Base-by-base conservation (phyloP, 2,888 invertebrate genomes). In the Seladonia tumulorum region DNA sequence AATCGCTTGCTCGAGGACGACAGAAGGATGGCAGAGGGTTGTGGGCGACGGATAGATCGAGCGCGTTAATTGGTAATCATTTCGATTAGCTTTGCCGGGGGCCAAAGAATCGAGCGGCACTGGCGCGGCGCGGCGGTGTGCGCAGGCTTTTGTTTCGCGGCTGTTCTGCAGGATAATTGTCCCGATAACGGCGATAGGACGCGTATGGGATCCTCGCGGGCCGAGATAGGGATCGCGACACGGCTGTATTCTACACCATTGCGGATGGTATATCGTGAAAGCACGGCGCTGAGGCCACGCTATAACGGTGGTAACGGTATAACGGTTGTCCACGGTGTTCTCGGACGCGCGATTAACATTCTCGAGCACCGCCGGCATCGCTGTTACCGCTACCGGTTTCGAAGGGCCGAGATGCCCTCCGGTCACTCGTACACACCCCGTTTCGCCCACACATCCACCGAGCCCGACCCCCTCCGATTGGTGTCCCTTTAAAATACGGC, bases 401-500 rank as follows among this genome's bases (percentile, higher is more conserved):
- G 53, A 53, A 53, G 53, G 53, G 53, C 71, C 82, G 77, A 76
- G 85, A 83, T 86, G 81, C 83, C 81, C 83, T 76, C 87, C 78
- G 79, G 70, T 74, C 68, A 66, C 66, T 66, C 78, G 74, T 68
- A 22, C 66, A 68, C 82, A 14, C 49, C 76, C 76, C 74, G 74
- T 53, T 42, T 66, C 66, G 35, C 53, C 53, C n/a, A 53, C 53
- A n/a, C 22, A 53, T 53, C 53, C n/a, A 53, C n/a, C 8, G 10
- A 10, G 53, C 53, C 18, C 22, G 22, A 35, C 14, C 8, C 35
- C 22, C 18, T 60, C 12, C 35, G 29, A 8, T 63, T 3, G 8
- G 29, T 29, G 16, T 79, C 81, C 82, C 88, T 87, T 88, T 90
- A 90, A 90, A 90, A 90, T 90, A 90, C 88, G 88, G 78, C 84